These are phyloP conservation scores for Pristionchus arcanus DNA, from an alignment of 2,888 invertebrate species.

Conservation along the genomic window DNA sequence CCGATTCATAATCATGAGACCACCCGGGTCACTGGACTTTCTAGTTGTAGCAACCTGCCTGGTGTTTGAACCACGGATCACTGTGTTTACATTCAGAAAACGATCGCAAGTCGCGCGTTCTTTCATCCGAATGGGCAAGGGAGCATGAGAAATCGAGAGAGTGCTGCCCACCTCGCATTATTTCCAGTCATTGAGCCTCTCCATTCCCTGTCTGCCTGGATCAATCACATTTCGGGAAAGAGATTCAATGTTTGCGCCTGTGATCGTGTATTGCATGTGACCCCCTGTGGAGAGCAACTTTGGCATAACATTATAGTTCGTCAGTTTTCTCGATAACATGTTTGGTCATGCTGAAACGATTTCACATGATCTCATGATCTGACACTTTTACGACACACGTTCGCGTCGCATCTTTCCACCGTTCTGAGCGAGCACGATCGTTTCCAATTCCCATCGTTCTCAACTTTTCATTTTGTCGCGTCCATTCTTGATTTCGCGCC, in stretches of 20 bases:
- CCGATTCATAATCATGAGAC: background rate
- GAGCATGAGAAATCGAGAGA: background rate
- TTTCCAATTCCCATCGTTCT: background rate
- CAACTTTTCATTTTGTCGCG: too few relatives aligned
- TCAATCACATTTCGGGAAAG: background rate
- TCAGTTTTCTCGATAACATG: too few relatives aligned
- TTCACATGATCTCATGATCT: too few relatives aligned
- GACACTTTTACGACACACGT: too few relatives aligned
- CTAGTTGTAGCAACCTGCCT: background rate
- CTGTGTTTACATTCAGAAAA: constrained; percentile 31
- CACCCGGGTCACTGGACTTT: too few relatives aligned
- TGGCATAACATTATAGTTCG: background rate
- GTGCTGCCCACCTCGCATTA: background rate
- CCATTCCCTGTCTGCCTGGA: constrained; percentile 18
- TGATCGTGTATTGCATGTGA: background rate
- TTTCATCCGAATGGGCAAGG: background rate
- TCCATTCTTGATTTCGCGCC: background rate
- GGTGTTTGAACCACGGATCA: constrained; percentile 19
- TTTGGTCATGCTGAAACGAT: too few relatives aligned
- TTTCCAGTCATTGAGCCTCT: background rate
- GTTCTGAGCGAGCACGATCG: background rate
- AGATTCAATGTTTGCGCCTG: background rate
- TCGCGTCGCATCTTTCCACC: too few relatives aligned
- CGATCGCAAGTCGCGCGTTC: background rate
- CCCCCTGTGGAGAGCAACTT: background rate